Conservation (phyloP, 1,140 invertebrate species). For the Bombus pyrosoma region DNA sequence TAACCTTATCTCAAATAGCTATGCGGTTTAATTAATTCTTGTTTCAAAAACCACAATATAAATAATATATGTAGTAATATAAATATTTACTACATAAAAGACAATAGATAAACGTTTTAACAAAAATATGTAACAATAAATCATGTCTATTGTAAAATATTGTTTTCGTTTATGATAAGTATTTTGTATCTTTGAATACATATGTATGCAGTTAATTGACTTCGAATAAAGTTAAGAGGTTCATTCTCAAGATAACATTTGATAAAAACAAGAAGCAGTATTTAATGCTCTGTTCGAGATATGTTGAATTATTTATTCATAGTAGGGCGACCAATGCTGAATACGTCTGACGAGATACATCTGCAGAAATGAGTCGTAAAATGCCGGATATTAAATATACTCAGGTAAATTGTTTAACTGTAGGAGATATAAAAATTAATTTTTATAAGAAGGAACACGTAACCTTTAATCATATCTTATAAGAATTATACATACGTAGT, state of each 20-base stretch:
- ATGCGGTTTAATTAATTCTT: neutral
- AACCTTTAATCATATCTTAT: neutral
- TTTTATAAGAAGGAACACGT: too few relatives aligned
- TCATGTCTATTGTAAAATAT: neutral
- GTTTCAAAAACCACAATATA: neutral
- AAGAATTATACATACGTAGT: neutral
- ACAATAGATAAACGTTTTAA: neutral
- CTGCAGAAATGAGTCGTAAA: constrained; percentile 41
- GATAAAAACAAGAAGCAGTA: neutral
- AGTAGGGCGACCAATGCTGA: neutral
- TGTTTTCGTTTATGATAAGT: neutral
- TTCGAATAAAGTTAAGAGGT: neutral
- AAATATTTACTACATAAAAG: neutral
- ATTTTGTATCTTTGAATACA: neutral
- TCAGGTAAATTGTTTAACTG: constrained; percentile 42
- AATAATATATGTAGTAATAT: neutral
- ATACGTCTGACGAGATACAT: neutral
- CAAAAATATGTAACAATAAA: neutral
- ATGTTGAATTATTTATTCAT: neutral
- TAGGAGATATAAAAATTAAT: neutral
- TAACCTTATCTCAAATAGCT: neutral
- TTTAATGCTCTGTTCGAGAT: neutral
- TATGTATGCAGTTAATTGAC: neutral
- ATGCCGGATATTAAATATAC: constrained; percentile 44
- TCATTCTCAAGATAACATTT: neutral